Base-by-base conservation (phyloP, 2,113 vertebrate genomes). In the Pseudopodoces humilis region DNA sequence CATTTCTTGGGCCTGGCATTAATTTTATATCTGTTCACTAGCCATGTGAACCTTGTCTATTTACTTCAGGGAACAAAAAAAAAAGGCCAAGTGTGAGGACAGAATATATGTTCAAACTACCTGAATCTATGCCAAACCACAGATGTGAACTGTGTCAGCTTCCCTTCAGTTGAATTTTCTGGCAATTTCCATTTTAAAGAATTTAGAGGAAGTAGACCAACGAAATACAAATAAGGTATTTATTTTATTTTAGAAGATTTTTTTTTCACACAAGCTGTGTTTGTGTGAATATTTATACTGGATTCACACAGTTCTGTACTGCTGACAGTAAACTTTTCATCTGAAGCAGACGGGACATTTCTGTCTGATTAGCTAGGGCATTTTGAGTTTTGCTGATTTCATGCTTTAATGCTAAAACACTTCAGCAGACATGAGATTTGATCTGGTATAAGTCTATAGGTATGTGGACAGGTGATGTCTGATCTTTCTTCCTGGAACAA, bases 341-440 rank as follows among this genome's bases (percentile, higher is more conserved):
- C 41, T 85, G 86, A 52, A 82, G 46, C 64, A 74, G 78, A 55
- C 64, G 39, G 65, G 69, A 67, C 33, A 53, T 70, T 81, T 85
- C 41, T 60, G 65, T 60, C 18, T 70, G 74, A 84, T 85, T 82
- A 78, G 46, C 37, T 44, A 18, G 69, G 60, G 86, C 43, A 41
- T 83, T 78, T 24, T 90, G 70, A 75, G 60, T 75, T 90, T 82
- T 85, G 89, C 86, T 94, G 86, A 90, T 52, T 78, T 85, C 24
- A 67, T 20, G 69, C 19, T 63, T 90, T 53, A 75, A 70, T 58
- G 52, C 8, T 33, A 77, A 33, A 84, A 70, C 27, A 69, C 24
- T 81, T 87, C 55, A 95, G 74, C 86, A 79, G 70, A 49, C 17
- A 86, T 50, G 63, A 86, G 53, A 72, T 64, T 69, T 60, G 24